Evolutionary conservation across 2,888 invertebrate genomes (phyloP).

Genomic region (Rhagium mordax): DNA sequence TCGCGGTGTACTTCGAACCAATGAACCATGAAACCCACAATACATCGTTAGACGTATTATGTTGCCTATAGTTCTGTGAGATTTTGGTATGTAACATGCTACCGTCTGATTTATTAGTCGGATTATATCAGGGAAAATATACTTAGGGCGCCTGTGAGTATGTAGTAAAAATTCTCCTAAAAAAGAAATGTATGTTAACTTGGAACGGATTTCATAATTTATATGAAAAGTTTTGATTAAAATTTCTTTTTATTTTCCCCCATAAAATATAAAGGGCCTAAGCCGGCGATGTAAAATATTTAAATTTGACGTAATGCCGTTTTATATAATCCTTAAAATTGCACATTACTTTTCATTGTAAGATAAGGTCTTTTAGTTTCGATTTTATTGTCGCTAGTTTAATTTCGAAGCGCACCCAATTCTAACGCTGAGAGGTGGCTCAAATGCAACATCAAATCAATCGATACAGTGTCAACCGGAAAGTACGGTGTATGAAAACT

Average conservation of each 20-base stretch:
- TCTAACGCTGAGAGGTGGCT: not conserved
- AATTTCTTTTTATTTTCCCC: not conserved
- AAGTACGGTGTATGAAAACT: too few species aligned
- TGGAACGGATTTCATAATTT: not conserved
- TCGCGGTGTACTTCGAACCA: too few species aligned
- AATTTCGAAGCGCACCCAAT: not conserved
- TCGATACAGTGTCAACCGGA: too few species aligned
- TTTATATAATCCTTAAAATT: constrained; percentile 28
- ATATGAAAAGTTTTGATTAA: constrained; percentile 15
- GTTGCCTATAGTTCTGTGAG: too few species aligned
- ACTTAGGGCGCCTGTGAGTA: too few species aligned
- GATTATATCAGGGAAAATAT: too few species aligned
- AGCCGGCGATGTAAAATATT: constrained; percentile 26
- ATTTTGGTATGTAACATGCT: too few species aligned
- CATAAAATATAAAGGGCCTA: not conserved
- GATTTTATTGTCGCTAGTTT: constrained; percentile 20
- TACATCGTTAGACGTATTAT: too few species aligned
- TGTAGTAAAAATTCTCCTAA: not conserved
- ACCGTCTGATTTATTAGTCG: too few species aligned
- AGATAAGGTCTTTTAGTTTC: constrained; percentile 10
- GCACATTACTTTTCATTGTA: constrained; percentile 30
- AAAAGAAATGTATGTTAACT: not conserved
- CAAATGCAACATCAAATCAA: too few species aligned
- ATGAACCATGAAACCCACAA: too few species aligned
- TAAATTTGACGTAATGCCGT: constrained; percentile 21